These are phyloP conservation scores for Drosophila funebris DNA, from an alignment of 1,140 invertebrate species.

Conservation along the genomic window DNA sequence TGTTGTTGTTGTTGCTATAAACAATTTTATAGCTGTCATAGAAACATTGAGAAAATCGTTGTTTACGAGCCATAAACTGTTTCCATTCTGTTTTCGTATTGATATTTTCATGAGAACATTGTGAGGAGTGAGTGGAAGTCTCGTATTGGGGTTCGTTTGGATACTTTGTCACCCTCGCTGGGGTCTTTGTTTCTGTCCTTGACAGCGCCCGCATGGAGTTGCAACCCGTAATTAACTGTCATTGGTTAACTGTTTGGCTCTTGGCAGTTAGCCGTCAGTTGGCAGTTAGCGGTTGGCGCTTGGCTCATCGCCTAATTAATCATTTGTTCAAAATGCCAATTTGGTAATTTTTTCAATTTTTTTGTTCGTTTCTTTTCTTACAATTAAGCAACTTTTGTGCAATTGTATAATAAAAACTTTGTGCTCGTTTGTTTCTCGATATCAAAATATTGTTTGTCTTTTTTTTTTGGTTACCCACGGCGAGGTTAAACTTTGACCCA, in stretches of 20 bases:
- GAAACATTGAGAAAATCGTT: conserved; percentile 15
- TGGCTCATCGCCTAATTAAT: conserved; percentile 66
- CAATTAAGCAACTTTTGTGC: conserved; percentile 60
- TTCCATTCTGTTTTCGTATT: not conserved
- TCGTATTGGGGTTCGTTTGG: not conserved
- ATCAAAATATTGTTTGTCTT: conserved; percentile 33
- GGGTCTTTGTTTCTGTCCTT: conserved; percentile 37
- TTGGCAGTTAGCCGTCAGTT: conserved; percentile 23
- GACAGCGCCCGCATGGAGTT: conserved; percentile 33
- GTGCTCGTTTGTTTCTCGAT: conserved; percentile 24
- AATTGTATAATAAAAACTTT: conserved; percentile 50
- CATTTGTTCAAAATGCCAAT: conserved; percentile 58
- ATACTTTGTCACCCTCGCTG: conserved; percentile 1
- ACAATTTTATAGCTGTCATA: conserved; percentile 27
- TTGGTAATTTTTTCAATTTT: conserved; percentile 38
- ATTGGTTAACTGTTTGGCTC: conserved; percentile 29
- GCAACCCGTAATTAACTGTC: conserved; percentile 51
- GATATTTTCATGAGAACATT: conserved; percentile 1
- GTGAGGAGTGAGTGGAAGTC: not conserved
- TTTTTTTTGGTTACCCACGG: conserved; percentile 19
- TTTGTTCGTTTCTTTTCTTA: conserved; percentile 36
- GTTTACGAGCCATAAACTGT: conserved; percentile 7
- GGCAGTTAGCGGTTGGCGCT: conserved; percentile 16
- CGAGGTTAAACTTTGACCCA: conserved; percentile 65
- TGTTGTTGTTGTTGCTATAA: not conserved